Percentiles rank a stretch among this genome's conserved stretches.
These are phyloP conservation scores for Dolichallabes microphthalmus DNA, from an alignment of 2,113 vertebrate species.

Conservation along the genomic window DNA sequence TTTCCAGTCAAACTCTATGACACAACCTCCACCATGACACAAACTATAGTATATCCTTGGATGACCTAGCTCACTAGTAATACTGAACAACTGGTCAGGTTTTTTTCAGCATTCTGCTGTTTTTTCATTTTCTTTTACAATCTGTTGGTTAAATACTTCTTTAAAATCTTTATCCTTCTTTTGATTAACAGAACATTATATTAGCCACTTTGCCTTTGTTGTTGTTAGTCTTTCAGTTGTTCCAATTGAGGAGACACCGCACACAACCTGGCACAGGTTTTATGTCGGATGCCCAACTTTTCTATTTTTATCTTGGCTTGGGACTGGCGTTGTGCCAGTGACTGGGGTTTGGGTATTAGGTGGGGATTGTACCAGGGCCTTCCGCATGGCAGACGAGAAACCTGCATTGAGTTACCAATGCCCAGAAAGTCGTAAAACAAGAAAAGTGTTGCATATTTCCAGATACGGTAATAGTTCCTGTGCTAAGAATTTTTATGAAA, in stretches of 20 bases:
- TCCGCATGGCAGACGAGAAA: too few species aligned
- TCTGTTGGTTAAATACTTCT: background rate
- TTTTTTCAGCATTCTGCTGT: background rate
- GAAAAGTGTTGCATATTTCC: background rate
- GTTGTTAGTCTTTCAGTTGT: too few species aligned
- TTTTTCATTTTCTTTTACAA: background rate
- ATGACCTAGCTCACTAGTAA: background rate
- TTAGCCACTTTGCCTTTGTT: background rate
- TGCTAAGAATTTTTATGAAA: background rate
- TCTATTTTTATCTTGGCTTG: too few species aligned
- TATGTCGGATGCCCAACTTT: too few species aligned
- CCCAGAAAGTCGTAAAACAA: background rate
- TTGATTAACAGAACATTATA: too few species aligned
- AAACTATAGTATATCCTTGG: background rate
- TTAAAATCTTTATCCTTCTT: background rate
- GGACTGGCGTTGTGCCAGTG: too few species aligned
- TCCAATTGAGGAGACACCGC: too few species aligned
- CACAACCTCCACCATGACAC: too few species aligned
- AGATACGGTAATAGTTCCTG: background rate
- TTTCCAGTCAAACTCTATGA: background rate
- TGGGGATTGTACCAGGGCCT: too few species aligned
- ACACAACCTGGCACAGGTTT: too few species aligned
- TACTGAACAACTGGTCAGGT: background rate
- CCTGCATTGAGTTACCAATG: too few species aligned
- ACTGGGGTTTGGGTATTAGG: too few species aligned